Percentiles rank a stretch among this genome's conserved stretches.
Evolutionary conservation across 2,113 vertebrate genomes (phyloP).

Genomic region (Hypocryptadius cinnamomeus): DNA sequence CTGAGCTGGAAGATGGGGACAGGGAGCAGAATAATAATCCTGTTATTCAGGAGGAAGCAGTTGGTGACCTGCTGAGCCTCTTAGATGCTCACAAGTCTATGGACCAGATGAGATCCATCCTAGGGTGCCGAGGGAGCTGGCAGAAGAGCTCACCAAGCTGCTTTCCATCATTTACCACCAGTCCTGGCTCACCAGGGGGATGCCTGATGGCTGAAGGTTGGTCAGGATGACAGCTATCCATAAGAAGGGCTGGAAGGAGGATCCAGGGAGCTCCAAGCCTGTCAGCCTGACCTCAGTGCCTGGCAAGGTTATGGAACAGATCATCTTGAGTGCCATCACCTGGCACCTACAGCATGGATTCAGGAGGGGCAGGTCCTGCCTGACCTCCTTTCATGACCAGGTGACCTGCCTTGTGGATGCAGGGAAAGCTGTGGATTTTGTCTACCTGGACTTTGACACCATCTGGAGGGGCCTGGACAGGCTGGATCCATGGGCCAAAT

Average conservation of each 20-base stretch:
- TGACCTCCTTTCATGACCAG: background rate
- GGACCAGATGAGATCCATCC: background rate
- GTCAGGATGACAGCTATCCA: background rate
- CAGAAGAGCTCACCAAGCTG: background rate
- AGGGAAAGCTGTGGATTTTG: background rate
- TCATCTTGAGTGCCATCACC: background rate
- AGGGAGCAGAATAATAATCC: background rate
- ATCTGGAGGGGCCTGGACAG: background rate
- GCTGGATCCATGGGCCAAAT: background rate
- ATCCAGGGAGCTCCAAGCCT: background rate
- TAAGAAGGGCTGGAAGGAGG: background rate
- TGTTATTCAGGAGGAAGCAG: background rate
- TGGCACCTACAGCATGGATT: background rate
- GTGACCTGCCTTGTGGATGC: background rate
- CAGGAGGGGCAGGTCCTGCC: background rate
- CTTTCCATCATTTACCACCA: background rate
- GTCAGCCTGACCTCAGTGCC: background rate
- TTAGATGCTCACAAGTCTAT: background rate
- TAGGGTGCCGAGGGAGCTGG: background rate
- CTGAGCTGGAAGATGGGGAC: background rate
- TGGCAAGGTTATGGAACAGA: background rate
- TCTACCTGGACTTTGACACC: background rate
- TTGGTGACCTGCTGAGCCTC: background rate
- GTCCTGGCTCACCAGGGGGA: background rate
- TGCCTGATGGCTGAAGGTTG: background rate